A percentile compares a stretch with the other conserved stretches of the same genome.
Evolutionary conservation across 2,888 invertebrate genomes (phyloP).

Genomic region (Ctena decussata): DNA sequence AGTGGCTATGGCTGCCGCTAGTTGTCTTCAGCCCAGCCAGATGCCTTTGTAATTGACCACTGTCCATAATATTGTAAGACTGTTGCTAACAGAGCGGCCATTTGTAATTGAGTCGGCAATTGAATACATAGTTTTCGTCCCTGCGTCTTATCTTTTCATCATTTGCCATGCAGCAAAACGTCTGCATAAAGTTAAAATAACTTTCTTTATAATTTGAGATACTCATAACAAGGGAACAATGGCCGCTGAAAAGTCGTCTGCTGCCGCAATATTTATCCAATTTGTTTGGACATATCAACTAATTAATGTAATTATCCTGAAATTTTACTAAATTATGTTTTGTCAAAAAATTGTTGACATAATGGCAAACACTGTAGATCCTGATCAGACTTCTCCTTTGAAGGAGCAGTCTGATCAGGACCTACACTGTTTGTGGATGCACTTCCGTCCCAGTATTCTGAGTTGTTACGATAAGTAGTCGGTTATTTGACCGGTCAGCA

Average conservation of each 20-base stretch:
- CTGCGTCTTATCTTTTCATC: conserved; percentile 28
- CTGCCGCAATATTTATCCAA: no score
- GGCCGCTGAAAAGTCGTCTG: conserved; percentile 35
- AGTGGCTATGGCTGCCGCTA: neutral
- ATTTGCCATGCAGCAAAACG: conserved; percentile 43
- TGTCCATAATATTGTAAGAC: neutral
- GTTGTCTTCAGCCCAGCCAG: neutral
- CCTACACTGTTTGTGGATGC: no score
- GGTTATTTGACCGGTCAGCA: conserved; percentile 58
- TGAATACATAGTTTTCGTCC: conserved; percentile 36
- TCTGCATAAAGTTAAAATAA: conserved; percentile 15
- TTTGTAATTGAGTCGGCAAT: conserved; percentile 54
- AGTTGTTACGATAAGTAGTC: no score
- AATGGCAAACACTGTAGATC: no score
- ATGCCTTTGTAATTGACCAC: conserved; percentile 6
- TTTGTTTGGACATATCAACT: no score
- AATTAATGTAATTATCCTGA: no score
- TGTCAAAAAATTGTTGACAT: no score
- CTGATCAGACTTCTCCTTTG: no score
- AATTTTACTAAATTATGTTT: no score
- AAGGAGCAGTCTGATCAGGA: no score
- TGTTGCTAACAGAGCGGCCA: neutral
- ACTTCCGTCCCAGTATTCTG: no score
- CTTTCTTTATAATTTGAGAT: neutral
- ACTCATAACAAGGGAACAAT: conserved; percentile 16